Evolutionary conservation across 2,888 invertebrate species (phyloP).

Genomic region (Rotaria socialis): DNA sequence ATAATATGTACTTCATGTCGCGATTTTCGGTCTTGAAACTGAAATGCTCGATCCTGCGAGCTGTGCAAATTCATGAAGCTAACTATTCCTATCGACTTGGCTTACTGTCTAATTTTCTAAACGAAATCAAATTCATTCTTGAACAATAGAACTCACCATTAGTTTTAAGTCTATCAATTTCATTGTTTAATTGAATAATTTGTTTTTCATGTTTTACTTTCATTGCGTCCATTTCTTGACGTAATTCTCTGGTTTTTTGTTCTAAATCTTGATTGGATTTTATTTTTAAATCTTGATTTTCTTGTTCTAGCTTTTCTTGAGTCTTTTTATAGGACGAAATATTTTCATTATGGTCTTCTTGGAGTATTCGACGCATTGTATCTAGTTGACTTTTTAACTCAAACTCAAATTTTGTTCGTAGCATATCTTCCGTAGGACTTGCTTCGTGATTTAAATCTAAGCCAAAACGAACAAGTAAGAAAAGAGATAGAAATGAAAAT

Average conservation of each 20-base stretch:
- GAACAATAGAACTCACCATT: not conserved
- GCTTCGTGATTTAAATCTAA: not conserved
- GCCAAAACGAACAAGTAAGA: not conserved
- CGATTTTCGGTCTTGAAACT: too few species aligned
- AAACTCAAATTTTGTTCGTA: conserved; percentile 3
- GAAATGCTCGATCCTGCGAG: too few species aligned
- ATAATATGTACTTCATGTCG: too few species aligned
- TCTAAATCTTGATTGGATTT: not conserved
- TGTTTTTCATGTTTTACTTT: conserved; percentile 6
- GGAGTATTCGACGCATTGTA: not conserved
- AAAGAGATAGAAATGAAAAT: not conserved
- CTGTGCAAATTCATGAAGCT: too few species aligned
- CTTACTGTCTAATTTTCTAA: too few species aligned
- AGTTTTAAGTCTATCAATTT: not conserved
- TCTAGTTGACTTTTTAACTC: not conserved
- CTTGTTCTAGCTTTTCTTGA: not conserved
- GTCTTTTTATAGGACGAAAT: not conserved
- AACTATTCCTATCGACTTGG: too few species aligned
- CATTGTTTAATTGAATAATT: not conserved
- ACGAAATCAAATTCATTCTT: not conserved
- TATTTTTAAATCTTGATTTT: not conserved
- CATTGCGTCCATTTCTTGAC: not conserved
- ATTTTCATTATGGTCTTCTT: not conserved
- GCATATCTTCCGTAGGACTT: not conserved
- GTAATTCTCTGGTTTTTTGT: not conserved